phyloP scores from a whole-genome alignment of 2,888 invertebrate species.

The Panzeria rudis region DNA sequence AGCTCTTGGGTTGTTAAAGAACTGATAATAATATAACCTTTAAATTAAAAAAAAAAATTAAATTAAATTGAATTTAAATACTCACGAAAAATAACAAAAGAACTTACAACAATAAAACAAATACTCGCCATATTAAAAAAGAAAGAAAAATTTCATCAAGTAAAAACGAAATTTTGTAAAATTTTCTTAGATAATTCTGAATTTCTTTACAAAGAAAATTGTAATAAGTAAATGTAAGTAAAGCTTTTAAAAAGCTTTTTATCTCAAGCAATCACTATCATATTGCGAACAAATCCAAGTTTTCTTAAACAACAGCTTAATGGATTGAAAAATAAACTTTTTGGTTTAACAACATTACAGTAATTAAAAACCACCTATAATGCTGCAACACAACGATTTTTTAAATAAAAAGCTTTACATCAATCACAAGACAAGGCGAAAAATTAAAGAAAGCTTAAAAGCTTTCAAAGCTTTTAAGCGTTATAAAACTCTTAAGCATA shows the following conservation, averaged over 20 bases:
- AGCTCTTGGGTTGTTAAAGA: slow-evolving; percentile 73
- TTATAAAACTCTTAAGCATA: slow-evolving; percentile 27
- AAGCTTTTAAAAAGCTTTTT: slow-evolving; percentile 59
- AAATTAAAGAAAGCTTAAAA: slow-evolving; percentile 45
- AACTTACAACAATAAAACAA: slow-evolving; percentile 77
- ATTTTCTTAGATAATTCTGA: slow-evolving; percentile 48
- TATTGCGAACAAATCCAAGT: neutral
- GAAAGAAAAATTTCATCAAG: slow-evolving; percentile 46
- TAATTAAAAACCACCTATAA: slow-evolving; percentile 62
- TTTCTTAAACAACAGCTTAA: slow-evolving; percentile 9
- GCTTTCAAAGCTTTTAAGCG: slow-evolving; percentile 17
- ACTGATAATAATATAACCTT: slow-evolving; percentile 64
- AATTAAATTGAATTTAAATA: slow-evolving; percentile 44
- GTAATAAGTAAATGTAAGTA: neutral
- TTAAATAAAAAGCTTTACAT: slow-evolving; percentile 69
- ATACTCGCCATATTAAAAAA: slow-evolving; percentile 80
- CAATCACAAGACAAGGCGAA: slow-evolving; percentile 64
- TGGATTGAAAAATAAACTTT: slow-evolving; percentile 40
- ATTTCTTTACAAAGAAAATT: neutral
- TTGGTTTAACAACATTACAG: slow-evolving; percentile 3
- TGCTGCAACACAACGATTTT: slow-evolving; percentile 71
- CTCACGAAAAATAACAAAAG: slow-evolving; percentile 53
- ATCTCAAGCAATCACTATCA: neutral
- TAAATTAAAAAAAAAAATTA: slow-evolving; percentile 25
- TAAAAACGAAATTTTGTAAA: slow-evolving; percentile 38